A percentile compares a stretch with the other conserved stretches of the same genome.
phyloP scores from a whole-genome alignment of 2,113 vertebrate species.

The Myotis davidii region DNA sequence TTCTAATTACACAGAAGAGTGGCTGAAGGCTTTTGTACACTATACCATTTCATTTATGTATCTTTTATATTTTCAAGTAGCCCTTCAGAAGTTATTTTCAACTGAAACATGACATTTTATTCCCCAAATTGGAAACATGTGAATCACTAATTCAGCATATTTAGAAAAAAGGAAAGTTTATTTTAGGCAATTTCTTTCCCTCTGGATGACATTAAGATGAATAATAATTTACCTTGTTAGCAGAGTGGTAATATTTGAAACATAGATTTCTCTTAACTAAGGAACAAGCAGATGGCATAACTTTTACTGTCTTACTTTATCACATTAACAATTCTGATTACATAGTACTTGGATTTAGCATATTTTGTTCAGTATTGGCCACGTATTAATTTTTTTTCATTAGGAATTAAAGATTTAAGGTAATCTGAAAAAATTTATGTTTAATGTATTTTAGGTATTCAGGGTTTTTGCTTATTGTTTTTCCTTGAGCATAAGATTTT shows the following conservation, averaged over 20 bases:
- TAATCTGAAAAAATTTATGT: neutral
- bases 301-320: neutral
- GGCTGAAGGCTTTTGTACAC: neutral
- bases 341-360: neutral
- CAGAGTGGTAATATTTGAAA: conserved; percentile 22
- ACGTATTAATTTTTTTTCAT: neutral
- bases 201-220: conserved; percentile 34
- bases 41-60: conserved; percentile 25
- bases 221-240: neutral
- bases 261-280: conserved; percentile 13
- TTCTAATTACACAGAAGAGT: neutral
- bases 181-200: conserved; percentile 32
- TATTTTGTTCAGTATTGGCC: neutral
- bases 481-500: conserved; percentile 45
- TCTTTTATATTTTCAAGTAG: neutral
- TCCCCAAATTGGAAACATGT: neutral
- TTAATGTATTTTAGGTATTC: neutral
- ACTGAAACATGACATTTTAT: conserved; percentile 33
- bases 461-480: neutral
- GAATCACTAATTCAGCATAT: conserved; percentile 59
- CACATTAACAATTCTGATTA: neutral
- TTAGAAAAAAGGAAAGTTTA: conserved; percentile 60
- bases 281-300: neutral
- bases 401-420: conserved; percentile 19
- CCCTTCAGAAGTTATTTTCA: conserved; percentile 49